Evolutionary conservation across 2,113 vertebrate species (phyloP), one percentile per base, ranked within the genome.

Genomic region (Triplophysa tibetana): DNA sequence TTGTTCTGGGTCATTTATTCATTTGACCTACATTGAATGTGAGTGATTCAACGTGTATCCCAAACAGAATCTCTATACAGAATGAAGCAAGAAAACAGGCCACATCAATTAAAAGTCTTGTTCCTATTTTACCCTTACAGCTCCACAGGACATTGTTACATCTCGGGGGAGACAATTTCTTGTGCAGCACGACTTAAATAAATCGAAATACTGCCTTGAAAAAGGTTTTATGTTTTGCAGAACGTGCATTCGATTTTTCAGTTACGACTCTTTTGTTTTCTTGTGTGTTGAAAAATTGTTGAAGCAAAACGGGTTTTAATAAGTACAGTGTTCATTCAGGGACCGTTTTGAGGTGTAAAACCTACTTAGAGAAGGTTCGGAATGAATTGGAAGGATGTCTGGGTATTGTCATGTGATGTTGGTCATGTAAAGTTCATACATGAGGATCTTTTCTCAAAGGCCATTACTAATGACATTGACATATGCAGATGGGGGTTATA

Each of bases 391-490:
- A 45, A 45, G 9, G 43, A 45, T 45, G 50, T 52, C 19, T 17
- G 21, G 21, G 56, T 21, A 38, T 26, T 41, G 33, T 67, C n/a
- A 61, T 26, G 26, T 48, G 56, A 48, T 58, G 58, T 54, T 77
- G 86, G 83, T 72, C 82, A 75, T 29, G 67, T 74, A 70, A 78
- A 74, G 73, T 85, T 85, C 12, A 75, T 52, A 68, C 83, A 70
- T 72, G 7, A 12, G 78, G 69, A 68, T 62, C 76, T 26, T 86
- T 82, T 85, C 80, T 65, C 70, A 87, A 88, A 82, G 68, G 68
- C 65, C 87, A 82, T 82, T 88, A 83, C 72, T 85, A 82, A 81
- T 90, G 87, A 87, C 82, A 87, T 83, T 87, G 84, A 89, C 84
- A 84, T 83, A 84, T 82, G 29, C 62, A 41, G 64, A 84, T 61